These are phyloP conservation scores for Lichenostomus cassidix DNA, from an alignment of 2,113 vertebrate species.

Conservation along the genomic window DNA sequence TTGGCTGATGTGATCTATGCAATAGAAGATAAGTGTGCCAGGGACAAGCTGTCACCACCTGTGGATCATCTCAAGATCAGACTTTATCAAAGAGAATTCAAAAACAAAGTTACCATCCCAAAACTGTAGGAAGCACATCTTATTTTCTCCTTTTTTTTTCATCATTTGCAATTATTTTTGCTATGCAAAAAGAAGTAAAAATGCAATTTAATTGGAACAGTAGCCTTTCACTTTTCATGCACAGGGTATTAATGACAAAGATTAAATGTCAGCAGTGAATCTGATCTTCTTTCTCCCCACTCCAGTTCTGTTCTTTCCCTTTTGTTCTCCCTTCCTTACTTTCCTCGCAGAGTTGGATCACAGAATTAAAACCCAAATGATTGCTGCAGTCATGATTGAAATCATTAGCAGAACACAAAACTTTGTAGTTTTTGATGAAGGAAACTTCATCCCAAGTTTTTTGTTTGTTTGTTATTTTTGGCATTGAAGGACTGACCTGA, in stretches of 20 bases:
- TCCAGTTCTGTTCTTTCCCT: not conserved
- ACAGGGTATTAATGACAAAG: not conserved
- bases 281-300: not conserved
- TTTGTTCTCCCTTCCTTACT: not conserved
- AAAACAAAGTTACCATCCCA: not conserved
- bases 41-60: not conserved
- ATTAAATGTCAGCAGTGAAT: conserved; percentile 5
- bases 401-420: not conserved
- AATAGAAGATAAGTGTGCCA: not conserved
- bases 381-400: not conserved
- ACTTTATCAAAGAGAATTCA: not conserved
- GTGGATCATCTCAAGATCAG: not conserved
- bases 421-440: not conserved
- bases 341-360: not conserved
- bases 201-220: not conserved
- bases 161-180: not conserved
- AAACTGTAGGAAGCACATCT: not conserved
- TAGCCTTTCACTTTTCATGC: not conserved
- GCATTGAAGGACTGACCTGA: not conserved
- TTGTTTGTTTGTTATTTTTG: not conserved
- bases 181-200: not conserved
- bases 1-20: not conserved
- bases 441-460: not conserved
- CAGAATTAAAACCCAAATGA: not conserved
- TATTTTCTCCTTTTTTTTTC: not conserved